Conservation (phyloP, 1,140 invertebrate genomes). For the Lepidurus couesii region DNA sequence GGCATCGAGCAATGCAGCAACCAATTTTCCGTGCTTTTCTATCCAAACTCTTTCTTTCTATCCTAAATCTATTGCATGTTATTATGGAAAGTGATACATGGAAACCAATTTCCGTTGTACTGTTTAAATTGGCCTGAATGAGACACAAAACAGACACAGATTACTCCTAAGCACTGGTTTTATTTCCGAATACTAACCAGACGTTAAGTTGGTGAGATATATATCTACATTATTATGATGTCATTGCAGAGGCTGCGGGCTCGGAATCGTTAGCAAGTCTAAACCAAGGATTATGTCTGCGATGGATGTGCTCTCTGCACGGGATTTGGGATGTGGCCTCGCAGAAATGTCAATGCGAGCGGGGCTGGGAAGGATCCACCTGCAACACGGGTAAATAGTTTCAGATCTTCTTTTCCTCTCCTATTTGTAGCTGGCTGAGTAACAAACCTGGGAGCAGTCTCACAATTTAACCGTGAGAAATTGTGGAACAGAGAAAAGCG, state of each 20-base stretch:
- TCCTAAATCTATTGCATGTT: background rate
- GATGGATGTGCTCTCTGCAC: slow-evolving; percentile 1
- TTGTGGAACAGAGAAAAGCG: background rate
- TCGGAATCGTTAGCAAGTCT: background rate
- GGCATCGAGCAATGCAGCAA: background rate
- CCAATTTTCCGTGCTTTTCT: background rate
- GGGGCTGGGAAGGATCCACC: slow-evolving; percentile 82
- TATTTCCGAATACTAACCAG: background rate
- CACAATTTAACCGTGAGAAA: background rate
- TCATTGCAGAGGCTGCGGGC: background rate
- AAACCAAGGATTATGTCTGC: slow-evolving; percentile 15
- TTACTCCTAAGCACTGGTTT: background rate
- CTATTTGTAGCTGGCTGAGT: background rate
- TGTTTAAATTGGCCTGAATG: too few species aligned
- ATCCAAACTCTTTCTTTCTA: background rate
- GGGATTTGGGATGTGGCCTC: background rate
- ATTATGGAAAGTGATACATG: too few species aligned
- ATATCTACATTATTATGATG: background rate
- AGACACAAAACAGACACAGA: too few species aligned
- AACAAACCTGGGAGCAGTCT: background rate
- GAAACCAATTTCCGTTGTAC: too few species aligned
- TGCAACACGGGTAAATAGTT: slow-evolving; percentile 55
- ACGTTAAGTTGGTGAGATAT: background rate
- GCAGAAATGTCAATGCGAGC: slow-evolving; percentile 70
- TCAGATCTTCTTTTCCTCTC: background rate